Evolutionary conservation across 2,888 invertebrate species (phyloP), one percentile per base, ranked within the genome.

Genomic region (Celastrina argiolus): DNA sequence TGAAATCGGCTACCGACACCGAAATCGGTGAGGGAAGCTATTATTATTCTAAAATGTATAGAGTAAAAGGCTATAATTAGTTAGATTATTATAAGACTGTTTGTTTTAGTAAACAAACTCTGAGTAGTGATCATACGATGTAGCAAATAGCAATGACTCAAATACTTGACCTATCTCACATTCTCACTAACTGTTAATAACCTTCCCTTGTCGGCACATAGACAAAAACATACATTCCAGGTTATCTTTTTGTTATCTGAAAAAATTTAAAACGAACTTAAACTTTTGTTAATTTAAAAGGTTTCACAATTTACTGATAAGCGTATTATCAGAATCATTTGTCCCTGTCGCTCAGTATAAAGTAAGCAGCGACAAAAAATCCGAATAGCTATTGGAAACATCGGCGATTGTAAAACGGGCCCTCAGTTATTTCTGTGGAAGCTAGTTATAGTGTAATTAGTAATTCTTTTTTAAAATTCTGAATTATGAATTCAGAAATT

Each of bases 181-280:
- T n/a, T n/a, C n/a, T n/a, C n/a, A n/a, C 12, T 12, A 51, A 22
- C 22, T 26, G 51, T 26, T 22, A 36, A 36, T 36, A 51, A 51
- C 22, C 51, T 51, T 51, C 26, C 12, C 26, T 22, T 51, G 51
- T 51, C 51, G 51, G 51, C 26, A 51, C 22, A 26, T 51, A 51
- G 51, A 51, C 51, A 45, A 45, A 18, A 16, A 45, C 18, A 18
- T 10, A 45, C 3, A 26, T 51, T 51, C 22, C 22, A 22, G 1
- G 51, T 51, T 51, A 51, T 51, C 51, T 51, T 22, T 22, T 51
- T 45, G 45, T 51, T 51, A 51, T 51, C 51, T 45, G 22, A 51
- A 51, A 26, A 26, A 1, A 4, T 10, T 45, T 18, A 45, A 45
- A 45, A 45, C 45, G 18, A 18, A 45, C 45, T 45, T 10, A 10